Percentiles rank a stretch among this genome's conserved stretches.
These are phyloP conservation scores for Cephalotes varians DNA, from an alignment of 2,888 invertebrate species.

Conservation along the genomic window DNA sequence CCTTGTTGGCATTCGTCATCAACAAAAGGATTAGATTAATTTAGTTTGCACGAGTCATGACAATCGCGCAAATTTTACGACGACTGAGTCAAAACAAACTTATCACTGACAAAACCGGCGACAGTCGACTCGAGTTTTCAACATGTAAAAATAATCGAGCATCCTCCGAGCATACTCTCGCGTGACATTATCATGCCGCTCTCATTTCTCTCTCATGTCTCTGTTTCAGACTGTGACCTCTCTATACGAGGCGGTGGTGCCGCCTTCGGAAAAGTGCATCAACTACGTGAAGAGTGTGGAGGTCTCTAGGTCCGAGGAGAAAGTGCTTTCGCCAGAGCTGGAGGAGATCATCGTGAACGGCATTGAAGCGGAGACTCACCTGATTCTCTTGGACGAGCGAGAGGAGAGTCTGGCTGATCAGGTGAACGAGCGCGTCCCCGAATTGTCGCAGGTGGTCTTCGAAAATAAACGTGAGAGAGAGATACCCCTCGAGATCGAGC, in stretches of 20 bases:
- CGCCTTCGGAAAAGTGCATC: conserved; percentile 83
- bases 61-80: neutral
- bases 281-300: conserved; percentile 83
- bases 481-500: conserved; percentile 79
- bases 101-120: conserved; percentile 21
- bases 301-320: conserved; percentile 72
- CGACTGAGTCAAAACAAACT: neutral
- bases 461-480: conserved; percentile 67
- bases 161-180: conserved; percentile 28
- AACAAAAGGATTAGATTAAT: neutral
- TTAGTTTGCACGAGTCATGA: neutral
- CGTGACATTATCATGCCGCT: conserved; percentile 42
- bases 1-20: neutral
- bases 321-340: conserved; percentile 66
- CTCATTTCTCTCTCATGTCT: conserved; percentile 70
- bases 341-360: conserved; percentile 65
- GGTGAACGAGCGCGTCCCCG: conserved; percentile 59
- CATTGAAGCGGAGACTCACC: conserved; percentile 64
- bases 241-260: conserved; percentile 80
- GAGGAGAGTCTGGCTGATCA: conserved; percentile 61
- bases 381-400: conserved; percentile 60
- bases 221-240: conserved; percentile 79
- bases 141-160: conserved; percentile 48
- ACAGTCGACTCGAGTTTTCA: conserved; percentile 28
- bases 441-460: conserved; percentile 65